Evolutionary conservation across 92 coral and sea anemone genomes (phyloP), one percentile per base, ranked within the genome.

Genomic region (Galaxea fascicularis): DNA sequence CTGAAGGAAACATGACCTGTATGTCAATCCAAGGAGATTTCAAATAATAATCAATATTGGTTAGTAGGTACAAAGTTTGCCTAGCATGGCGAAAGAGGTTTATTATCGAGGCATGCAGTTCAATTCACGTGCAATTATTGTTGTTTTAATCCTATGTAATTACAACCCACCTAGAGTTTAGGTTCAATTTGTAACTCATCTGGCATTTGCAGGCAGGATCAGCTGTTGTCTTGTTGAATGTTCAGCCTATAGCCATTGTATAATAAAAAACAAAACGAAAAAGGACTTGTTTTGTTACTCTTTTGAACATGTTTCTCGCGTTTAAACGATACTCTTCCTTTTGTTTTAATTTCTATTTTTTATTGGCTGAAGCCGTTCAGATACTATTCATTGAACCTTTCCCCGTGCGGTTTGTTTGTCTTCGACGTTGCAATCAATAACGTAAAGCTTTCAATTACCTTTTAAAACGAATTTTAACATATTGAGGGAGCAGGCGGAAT

Each of bases 81-180:
- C 47, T 39, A 13, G 18, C 64, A 31, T 44, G 53, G 27, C 49
- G 49, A 45, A 27, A 52, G 27, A 14, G 29, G 26, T 31, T 76
- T 62, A 52, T 67, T 28, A 29, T 52, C 65, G 9, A 35, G 35
- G 68, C 16, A 57, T 76, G 57, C 51, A 52, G 53, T 10, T 29
- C 62, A 65, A 20, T 79, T 66, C 49, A 52, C 27, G 53, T 51
- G 64, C 31, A 20, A 8, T 26, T 65, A 67, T 79, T 65, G 68
- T 79, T 79, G n/a, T 15, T 52, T 49, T 47, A 79, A 65, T 79
- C 52, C 74, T 28, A 3, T n/a, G 44, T 11, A 24, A 46, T 79
- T 28, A 53, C 30, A n/a, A 24, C 21, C 21, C 47, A 51, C 63
- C 62, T 22, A 47, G 52, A 30, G 73, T 21, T 77, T 60, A 13